Evolutionary conservation across 2,113 vertebrate species (phyloP), one percentile per base, ranked within the genome.

Genomic region (Conger conger): DNA sequence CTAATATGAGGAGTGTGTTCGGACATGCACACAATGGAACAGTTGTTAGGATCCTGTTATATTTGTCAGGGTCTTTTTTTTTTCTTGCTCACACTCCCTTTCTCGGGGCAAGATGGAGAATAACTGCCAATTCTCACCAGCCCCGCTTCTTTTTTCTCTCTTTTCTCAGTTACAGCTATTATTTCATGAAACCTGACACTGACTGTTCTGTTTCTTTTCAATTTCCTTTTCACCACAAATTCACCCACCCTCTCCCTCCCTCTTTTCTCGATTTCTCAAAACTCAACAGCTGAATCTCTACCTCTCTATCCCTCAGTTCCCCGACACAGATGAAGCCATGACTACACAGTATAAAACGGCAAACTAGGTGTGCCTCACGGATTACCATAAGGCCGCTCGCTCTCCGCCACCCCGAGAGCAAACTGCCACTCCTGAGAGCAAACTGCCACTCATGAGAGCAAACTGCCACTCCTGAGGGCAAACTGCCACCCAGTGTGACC

Each of bases 111-210:
- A 87, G 86, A 35, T 92, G 93, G 93, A 95, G 96, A 96, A 96
- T 23, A 93, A 94, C 94, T 94, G 95, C 95, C 94, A 93, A 93
- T 96, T 95, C 96, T 88, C 94, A 93, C 93, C 93, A 94, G 92
- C 91, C 92, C 94, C 91, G 93, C 93, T 92, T 95, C 91, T 93
- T 92, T 96, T 94, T 94, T 96, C 95, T 95, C 15, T 63, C 0
- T 33, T 73, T 73, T 73, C 23, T 73, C 9, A 23, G 57, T 63
- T 94, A 95, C 94, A 96, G 91, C 93, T 95, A 96, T 96, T 96
- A 96, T 96, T 97, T 96, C 93, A 94, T 94, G 95, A 97, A 97
- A 97, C 95, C 93, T 91, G 95, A 96, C 93, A 93, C 96, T 90
- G 91, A 95, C 93, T 93, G 94, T 95, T 96, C 95, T 93, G 94